Percentiles rank a stretch among this genome's conserved stretches.
Evolutionary conservation across 2,113 vertebrate species (phyloP).

Genomic region (Scartelaos histophorus): DNA sequence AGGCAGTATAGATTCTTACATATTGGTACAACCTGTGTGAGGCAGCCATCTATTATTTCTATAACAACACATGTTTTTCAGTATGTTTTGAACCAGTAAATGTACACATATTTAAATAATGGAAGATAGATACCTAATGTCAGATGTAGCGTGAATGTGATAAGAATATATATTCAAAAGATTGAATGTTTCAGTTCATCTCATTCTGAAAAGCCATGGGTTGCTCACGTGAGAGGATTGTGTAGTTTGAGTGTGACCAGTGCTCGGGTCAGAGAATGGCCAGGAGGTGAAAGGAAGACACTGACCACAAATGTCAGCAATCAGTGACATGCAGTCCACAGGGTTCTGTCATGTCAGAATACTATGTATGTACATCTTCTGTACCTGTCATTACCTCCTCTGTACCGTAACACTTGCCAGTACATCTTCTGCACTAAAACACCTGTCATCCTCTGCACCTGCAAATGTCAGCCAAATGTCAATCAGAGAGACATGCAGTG

Average conservation of each 20-base stretch:
- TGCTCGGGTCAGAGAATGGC: background rate
- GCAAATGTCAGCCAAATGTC: conserved; percentile 72
- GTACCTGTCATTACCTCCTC: background rate
- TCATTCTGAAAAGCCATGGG: too few species aligned
- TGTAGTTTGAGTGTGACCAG: conserved; percentile 45
- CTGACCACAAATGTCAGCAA: conserved; percentile 54
- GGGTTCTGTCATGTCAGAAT: background rate
- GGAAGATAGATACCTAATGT: too few species aligned
- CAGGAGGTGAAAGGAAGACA: conserved; percentile 37
- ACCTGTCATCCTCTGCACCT: background rate
- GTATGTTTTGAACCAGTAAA: too few species aligned
- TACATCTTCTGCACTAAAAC: too few species aligned
- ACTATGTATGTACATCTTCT: background rate
- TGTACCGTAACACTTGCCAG: background rate
- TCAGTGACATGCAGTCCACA: background rate
- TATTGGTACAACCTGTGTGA: too few species aligned
- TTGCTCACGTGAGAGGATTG: background rate
- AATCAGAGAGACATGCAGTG: background rate
- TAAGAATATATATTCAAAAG: too few species aligned
- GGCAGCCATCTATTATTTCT: too few species aligned
- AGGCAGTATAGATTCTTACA: too few species aligned
- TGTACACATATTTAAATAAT: too few species aligned
- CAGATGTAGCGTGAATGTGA: too few species aligned
- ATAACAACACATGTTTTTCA: too few species aligned
- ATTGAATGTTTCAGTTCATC: too few species aligned